Base-by-base conservation (phyloP, 2,113 vertebrate species). In the Genyomyrus donnyi region DNA sequence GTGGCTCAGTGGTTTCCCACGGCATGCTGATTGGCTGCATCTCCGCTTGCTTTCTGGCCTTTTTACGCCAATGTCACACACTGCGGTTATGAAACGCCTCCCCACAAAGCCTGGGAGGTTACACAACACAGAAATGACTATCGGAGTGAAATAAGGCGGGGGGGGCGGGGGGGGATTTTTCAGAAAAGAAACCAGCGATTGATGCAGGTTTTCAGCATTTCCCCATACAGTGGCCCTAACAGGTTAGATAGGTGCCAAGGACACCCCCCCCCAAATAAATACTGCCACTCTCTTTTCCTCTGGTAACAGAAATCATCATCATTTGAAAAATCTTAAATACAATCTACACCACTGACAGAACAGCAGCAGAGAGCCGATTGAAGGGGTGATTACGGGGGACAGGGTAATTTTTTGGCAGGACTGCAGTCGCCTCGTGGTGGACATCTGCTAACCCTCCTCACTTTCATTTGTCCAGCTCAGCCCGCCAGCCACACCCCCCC, bases 401-500 rank as follows among this genome's bases (percentile, higher is more conserved):
- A 3, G 19, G 27, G 21, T 31, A 24, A 39, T 62, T 49, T 58
- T 11, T 42, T 62, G 53, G 87, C 39, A 88, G 53, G 53, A 62
- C 27, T n/a, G 19, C 10, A 2, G 31, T 4, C 10, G 53, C 21
- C 27, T 88, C 21, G 39, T 11, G 15, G 31, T 45, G 35, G 53
- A 88, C 87, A 88, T 88, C 87, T 88, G 87, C 87, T 88, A 56
- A 46, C 17, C 31, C 87, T 66, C 87, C 48, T 62, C 53, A 46
- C 35, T 58, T 58, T 45, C 53, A 88, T 88, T 24, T 42, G 53
- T 42, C 87, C 87, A 24, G 85, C 46, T 87, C 24, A 17, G 85
- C 13, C 85, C n/a, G 13, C 46, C 49, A 24, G n/a, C 49, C 49
- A 27, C 48, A n/a, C 84, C 21, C 21, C 21, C 45, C 17, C 19